A percentile compares a stretch with the other conserved stretches of the same genome.
phyloP scores from a whole-genome alignment of 2,113 vertebrate genomes.

The Brachypteracias leptosomus region DNA sequence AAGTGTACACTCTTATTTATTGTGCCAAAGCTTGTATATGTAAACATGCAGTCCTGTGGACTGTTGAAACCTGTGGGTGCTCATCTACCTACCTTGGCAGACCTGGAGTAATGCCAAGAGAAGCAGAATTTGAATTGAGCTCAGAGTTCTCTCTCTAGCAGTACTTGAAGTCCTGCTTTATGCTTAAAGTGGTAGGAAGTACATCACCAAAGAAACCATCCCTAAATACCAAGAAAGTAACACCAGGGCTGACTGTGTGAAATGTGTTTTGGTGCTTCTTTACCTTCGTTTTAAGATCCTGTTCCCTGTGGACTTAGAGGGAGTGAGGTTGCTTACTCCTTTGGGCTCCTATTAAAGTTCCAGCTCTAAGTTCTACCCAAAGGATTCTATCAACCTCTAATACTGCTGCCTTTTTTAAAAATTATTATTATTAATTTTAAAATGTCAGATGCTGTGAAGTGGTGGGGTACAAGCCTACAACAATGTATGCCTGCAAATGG shows the following conservation, averaged over 20 bases:
- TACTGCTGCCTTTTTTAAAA: neutral
- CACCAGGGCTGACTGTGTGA: neutral
- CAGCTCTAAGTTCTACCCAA: neutral
- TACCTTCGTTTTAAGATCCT: neutral
- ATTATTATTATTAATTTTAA: neutral
- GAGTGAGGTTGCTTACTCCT: neutral
- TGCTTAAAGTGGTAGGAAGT: neutral
- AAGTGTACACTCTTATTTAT: neutral
- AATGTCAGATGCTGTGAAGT: neutral
- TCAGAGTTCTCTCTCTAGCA: neutral
- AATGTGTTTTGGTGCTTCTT: neutral
- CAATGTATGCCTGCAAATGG: neutral
- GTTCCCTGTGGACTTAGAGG: neutral
- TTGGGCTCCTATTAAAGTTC: neutral
- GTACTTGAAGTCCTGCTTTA: neutral
- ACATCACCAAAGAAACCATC: neutral
- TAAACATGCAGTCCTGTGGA: neutral
- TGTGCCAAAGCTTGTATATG: neutral
- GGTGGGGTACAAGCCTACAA: neutral
- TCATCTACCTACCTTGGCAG: neutral
- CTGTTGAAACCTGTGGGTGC: neutral
- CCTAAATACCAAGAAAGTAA: neutral
- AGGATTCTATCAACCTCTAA: neutral
- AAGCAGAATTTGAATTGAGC: neutral
- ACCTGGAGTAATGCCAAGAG: neutral